A percentile compares a stretch with the other conserved stretches of the same genome.
phyloP scores from a whole-genome alignment of 2,888 invertebrate species.

The Andrena haemorrhoa region DNA sequence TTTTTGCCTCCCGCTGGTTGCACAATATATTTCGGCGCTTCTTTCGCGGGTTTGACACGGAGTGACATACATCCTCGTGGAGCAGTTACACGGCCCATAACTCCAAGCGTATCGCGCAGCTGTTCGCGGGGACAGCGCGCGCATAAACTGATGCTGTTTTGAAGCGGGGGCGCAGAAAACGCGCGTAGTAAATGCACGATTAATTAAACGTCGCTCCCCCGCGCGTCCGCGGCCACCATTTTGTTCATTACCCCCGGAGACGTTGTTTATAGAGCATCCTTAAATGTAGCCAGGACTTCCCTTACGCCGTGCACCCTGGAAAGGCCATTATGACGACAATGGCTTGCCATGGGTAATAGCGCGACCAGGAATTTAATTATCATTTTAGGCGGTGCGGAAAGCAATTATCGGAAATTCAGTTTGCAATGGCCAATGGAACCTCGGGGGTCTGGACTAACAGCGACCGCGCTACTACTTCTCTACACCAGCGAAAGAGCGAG shows the following conservation, averaged over 20 bases:
- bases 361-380: constrained; percentile 82
- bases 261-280: constrained; percentile 60
- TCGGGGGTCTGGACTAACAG: constrained; percentile 39
- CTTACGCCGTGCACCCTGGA: constrained; percentile 35
- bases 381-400: constrained; percentile 82
- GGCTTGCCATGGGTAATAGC: constrained; percentile 65
- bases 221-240: constrained; percentile 9
- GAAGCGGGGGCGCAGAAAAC: constrained; percentile 7
- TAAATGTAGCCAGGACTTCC: constrained; percentile 58
- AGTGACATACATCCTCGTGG: not conserved
- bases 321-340: constrained; percentile 67
- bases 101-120: constrained; percentile 14
- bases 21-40: not conserved
- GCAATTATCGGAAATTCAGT: constrained; percentile 84
- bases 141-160: constrained; percentile 17
- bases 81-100: constrained; percentile 10
- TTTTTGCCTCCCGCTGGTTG: not conserved
- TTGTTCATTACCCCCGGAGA: constrained; percentile 34
- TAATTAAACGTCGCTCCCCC: constrained; percentile 48
- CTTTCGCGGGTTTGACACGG: not conserved
- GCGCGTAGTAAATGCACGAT: constrained; percentile 40
- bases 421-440: constrained; percentile 79
- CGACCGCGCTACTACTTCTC: constrained; percentile 34
- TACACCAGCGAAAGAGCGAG: constrained; percentile 55
- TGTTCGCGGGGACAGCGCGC: constrained; percentile 13